These are phyloP conservation scores for Crocidura indochinensis DNA, from an alignment of 2,797 vertebrate genomes.

Conservation along the genomic window DNA sequence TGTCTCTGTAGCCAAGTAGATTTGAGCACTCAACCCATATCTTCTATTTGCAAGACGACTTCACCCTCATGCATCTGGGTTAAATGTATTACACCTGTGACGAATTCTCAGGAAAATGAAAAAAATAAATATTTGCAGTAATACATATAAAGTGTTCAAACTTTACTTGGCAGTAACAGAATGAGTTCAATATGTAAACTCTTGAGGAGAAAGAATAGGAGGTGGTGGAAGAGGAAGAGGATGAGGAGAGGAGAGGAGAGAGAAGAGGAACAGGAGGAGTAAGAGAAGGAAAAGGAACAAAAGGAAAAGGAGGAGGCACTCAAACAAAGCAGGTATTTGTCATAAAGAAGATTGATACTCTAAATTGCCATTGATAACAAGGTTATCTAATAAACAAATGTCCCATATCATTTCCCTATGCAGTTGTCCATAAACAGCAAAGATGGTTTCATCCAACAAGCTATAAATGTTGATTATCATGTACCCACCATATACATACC, in stretches of 20 bases:
- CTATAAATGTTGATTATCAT: neutral
- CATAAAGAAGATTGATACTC: neutral
- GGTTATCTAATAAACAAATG: neutral
- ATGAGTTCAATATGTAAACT: neutral
- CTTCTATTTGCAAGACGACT: slow-evolving; percentile 1
- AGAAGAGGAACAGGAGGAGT: too few species aligned
- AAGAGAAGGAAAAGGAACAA: too few species aligned
- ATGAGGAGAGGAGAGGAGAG: too few species aligned
- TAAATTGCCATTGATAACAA: neutral
- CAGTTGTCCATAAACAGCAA: neutral
- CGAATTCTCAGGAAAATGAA: neutral
- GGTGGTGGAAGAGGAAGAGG: too few species aligned
- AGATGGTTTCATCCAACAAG: neutral
- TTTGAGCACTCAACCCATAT: neutral
- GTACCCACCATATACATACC: neutral
- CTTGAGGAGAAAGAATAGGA: neutral
- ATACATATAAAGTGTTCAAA: neutral
- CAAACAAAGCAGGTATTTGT: neutral
- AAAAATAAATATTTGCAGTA: neutral
- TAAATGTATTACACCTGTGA: slow-evolving; percentile 25
- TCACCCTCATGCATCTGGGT: slow-evolving; percentile 4
- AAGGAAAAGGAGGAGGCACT: too few species aligned
- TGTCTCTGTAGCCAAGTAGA: neutral
- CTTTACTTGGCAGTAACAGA: neutral
- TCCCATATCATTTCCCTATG: neutral